Evolutionary conservation across 2,797 vertebrate genomes (phyloP).

Genomic region (Onychomys arenicola): DNA sequence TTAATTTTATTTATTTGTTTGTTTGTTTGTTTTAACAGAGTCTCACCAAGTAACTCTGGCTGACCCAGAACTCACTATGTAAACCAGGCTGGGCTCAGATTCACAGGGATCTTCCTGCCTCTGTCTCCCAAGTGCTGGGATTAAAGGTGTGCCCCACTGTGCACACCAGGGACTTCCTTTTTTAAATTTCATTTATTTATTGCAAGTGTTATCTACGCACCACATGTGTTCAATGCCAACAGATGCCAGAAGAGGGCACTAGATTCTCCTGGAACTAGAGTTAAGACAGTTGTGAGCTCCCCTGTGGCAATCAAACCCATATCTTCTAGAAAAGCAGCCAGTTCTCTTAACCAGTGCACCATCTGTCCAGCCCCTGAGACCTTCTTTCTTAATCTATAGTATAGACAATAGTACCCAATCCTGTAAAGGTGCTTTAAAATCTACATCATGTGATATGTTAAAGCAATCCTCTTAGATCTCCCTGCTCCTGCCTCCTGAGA

Average conservation of each 20-base stretch:
- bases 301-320: not conserved
- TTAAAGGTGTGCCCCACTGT: not conserved
- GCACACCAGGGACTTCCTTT: not conserved
- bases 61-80: not conserved
- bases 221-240: not conserved
- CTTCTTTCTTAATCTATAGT: not conserved
- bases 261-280: not conserved
- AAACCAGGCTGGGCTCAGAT: not conserved
- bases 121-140: not conserved
- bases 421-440: not conserved
- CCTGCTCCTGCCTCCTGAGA: not conserved
- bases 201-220: not conserved
- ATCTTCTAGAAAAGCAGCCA: not conserved
- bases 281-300: not conserved
- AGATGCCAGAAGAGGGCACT: not conserved
- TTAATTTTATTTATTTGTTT: not conserved
- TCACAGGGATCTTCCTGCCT: not conserved
- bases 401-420: not conserved
- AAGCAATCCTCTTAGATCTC: not conserved
- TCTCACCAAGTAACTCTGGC: not conserved
- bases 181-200: not conserved
- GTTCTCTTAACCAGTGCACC: not conserved
- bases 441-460: not conserved
- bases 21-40: not conserved
- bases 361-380: not conserved